Conservation (phyloP, 2,113 vertebrate genomes). For the Rana temporaria region DNA sequence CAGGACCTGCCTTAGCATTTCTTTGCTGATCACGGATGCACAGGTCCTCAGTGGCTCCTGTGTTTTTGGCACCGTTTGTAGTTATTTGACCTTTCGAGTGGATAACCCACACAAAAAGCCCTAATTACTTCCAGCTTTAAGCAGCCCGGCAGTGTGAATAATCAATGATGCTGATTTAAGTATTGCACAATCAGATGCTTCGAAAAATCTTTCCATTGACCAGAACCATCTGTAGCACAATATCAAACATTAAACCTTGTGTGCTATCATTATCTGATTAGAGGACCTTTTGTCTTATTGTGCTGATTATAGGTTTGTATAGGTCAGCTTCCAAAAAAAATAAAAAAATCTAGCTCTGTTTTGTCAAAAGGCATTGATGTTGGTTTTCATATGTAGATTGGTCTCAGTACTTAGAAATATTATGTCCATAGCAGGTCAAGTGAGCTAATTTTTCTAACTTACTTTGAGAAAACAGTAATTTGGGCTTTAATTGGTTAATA, state of each 20-base stretch:
- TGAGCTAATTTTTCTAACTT: too few species aligned
- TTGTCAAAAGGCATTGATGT: too few species aligned
- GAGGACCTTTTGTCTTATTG: conserved; percentile 72
- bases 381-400: too few species aligned
- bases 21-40: conserved; percentile 79
- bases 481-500: too few species aligned
- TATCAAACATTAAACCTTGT: conserved; percentile 74
- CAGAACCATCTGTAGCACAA: conserved; percentile 78
- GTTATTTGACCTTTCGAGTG: conserved; percentile 95
- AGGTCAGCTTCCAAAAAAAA: background rate
- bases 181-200: conserved; percentile 91
- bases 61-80: conserved; percentile 89
- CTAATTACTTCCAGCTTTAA: conserved; percentile 97
- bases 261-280: conserved; percentile 77
- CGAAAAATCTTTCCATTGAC: conserved; percentile 85
- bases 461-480: too few species aligned
- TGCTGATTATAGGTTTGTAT: background rate
- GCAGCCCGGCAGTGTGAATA: conserved; percentile 86
- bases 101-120: conserved; percentile 99
- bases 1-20: conserved; percentile 82
- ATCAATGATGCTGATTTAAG: conserved; percentile 93
- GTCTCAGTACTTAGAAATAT: too few species aligned
- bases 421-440: too few species aligned
- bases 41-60: conserved; percentile 79
- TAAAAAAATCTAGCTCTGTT: too few species aligned